Percentiles rank a stretch among this genome's conserved stretches.
These are phyloP conservation scores for Venustaconcha ellipsiformis DNA, from an alignment of 1,140 invertebrate species.

Conservation along the genomic window DNA sequence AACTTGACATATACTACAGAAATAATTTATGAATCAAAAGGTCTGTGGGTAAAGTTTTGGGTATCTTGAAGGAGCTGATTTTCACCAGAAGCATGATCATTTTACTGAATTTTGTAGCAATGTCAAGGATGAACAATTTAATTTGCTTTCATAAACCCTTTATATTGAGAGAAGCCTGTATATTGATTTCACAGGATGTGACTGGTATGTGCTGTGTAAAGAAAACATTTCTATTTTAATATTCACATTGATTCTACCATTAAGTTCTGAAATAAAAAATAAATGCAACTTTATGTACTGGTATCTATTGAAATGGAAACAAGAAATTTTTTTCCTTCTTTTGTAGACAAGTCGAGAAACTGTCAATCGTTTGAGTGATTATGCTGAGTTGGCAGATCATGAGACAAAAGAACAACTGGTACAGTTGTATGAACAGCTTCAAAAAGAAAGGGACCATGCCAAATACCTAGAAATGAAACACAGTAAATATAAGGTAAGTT, in stretches of 20 bases:
- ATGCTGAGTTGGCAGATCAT: slow-evolving; percentile 53
- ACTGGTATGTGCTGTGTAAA: neutral
- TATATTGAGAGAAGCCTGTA: neutral
- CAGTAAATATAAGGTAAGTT: slow-evolving; percentile 37
- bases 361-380: slow-evolving; percentile 56
- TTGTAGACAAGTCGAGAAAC: slow-evolving; percentile 59
- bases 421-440: slow-evolving; percentile 44
- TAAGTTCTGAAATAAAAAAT: neutral
- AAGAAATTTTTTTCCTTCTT: neutral
- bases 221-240: neutral
- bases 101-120: too few species aligned
- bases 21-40: too few species aligned
- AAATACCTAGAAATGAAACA: slow-evolving; percentile 50
- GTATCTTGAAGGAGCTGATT: too few species aligned
- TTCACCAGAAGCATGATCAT: too few species aligned
- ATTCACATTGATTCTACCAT: neutral
- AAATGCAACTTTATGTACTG: too few species aligned
- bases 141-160: neutral
- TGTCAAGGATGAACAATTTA: neutral
- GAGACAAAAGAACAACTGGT: slow-evolving; percentile 56
- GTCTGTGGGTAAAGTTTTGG: too few species aligned
- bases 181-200: neutral
- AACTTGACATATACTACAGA: too few species aligned
- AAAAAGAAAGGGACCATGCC: slow-evolving; percentile 47
- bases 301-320: neutral